Percentiles rank a stretch among this genome's conserved stretches.
phyloP scores from a whole-genome alignment of 2,797 vertebrate species.

The Emys orbicularis region DNA sequence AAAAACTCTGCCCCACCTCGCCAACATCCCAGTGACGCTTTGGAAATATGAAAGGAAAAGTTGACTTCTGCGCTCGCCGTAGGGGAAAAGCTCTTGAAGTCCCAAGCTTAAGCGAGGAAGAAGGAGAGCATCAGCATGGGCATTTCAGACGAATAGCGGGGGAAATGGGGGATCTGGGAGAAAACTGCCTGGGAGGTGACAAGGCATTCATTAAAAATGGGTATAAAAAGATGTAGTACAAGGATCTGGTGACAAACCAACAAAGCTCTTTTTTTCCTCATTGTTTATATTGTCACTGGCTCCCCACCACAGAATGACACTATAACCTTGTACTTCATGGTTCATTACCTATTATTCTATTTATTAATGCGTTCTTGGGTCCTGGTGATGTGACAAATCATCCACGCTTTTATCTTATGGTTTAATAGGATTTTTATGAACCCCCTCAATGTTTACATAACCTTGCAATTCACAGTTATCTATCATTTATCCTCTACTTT shows the following conservation, averaged over 20 bases:
- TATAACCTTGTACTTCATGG: slow-evolving; percentile 65
- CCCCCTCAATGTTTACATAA: slow-evolving; percentile 67
- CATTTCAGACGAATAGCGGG: slow-evolving; percentile 60
- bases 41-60: slow-evolving; percentile 4
- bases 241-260: slow-evolving; percentile 72
- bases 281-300: slow-evolving; percentile 72
- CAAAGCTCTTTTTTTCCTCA: slow-evolving; percentile 64
- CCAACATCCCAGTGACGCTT: neutral
- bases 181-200: slow-evolving; percentile 62
- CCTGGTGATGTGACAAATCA: slow-evolving; percentile 74
- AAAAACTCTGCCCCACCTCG: neutral
- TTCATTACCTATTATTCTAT: slow-evolving; percentile 75
- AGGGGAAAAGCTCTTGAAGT: slow-evolving; percentile 45
- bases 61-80: neutral
- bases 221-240: slow-evolving; percentile 59
- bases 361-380: slow-evolving; percentile 77
- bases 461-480: slow-evolving; percentile 68
- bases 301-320: slow-evolving; percentile 60
- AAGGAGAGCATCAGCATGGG: slow-evolving; percentile 52
- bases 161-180: slow-evolving; percentile 61
- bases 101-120: neutral
- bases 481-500: slow-evolving; percentile 68
- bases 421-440: slow-evolving; percentile 68
- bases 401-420: slow-evolving; percentile 68
- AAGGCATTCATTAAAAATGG: slow-evolving; percentile 64